phyloP scores from a whole-genome alignment of 2,113 vertebrate species.

The Vulpes vulpes region DNA sequence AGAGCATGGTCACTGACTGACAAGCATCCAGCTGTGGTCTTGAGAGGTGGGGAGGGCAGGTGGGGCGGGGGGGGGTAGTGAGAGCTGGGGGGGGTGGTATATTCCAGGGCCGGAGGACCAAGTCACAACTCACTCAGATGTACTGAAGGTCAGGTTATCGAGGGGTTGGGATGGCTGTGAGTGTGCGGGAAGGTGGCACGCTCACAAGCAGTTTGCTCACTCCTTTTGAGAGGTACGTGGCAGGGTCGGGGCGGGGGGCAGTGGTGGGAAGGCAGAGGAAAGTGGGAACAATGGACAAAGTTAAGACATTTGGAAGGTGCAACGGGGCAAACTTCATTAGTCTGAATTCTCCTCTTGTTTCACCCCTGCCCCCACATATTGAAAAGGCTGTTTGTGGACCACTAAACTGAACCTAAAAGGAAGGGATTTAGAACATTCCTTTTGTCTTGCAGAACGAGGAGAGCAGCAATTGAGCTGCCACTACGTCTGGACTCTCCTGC shows the following conservation, averaged over 20 bases:
- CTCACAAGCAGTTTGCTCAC: background rate
- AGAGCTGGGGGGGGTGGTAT: background rate
- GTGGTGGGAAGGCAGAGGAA: background rate
- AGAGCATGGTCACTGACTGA: slow-evolving; percentile 69
- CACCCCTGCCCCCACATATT: background rate
- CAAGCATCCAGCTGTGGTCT: slow-evolving; percentile 72
- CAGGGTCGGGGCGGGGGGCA: background rate
- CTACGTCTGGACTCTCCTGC: slow-evolving; percentile 26
- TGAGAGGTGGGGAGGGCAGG: background rate
- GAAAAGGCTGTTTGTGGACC: background rate
- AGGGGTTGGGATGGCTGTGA: background rate
- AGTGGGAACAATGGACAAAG: background rate
- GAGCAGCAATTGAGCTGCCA: background rate
- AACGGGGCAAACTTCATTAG: background rate
- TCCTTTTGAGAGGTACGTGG: background rate
- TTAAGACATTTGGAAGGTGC: background rate
- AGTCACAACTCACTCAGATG: background rate
- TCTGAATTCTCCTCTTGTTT: background rate
- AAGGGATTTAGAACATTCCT: background rate
- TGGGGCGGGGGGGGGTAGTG: no score
- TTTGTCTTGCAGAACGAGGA: background rate
- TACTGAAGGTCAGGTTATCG: slow-evolving; percentile 22
- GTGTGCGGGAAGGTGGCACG: background rate
- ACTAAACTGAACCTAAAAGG: background rate
- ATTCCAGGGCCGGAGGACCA: slow-evolving; percentile 21